Base-by-base conservation (phyloP, 2,888 invertebrate species). In the Sinohyriopsis cumingii region DNA sequence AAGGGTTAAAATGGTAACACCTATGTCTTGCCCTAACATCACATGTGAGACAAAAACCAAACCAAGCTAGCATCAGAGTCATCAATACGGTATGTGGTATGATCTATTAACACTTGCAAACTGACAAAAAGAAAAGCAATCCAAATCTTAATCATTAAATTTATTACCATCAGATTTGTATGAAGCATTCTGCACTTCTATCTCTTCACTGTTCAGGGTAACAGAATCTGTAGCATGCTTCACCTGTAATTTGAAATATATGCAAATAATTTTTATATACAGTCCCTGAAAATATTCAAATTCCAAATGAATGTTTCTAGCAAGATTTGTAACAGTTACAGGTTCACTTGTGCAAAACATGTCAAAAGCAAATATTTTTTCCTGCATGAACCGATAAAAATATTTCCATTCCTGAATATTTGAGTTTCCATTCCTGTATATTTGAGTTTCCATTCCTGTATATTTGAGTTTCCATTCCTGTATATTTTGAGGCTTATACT, bases 201-300 rank as follows among this genome's bases (percentile, higher is more conserved):
- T 93, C 85, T 96, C 95, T 85, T 94, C 90, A 68, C 94, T 93
- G 90, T 97, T 96, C 71, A 97, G 91, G 72, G 93, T 92, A 82
- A 97, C 93, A 80, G 92, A 92, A 82, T 93, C 92, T 28, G 94
- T 94, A 64, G 93, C 86, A 83, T 91, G 91, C 73, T 92, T 91
- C 78, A 96, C 93, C 96, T 95, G 92, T 83, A 93, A 62, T 45
- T 55, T 45, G 20, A 68, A 92, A 84, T 67, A 77, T 75, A 61
- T 20, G 60, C 7, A 20, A 19, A 24, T 63, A 20, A 20, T 5
- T 63, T 20, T 24, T 0, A 24, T 63, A 12, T n/a, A 15, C 1
- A 33, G 20, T 33, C 20, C 9, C 5, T 28, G 18, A 20, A 20
- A 12, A 45, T 45, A 45, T 12, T 45, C 3, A 45, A 45, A 45